Percentiles rank a stretch among this genome's conserved stretches.
Conservation (phyloP, 2,113 vertebrate genomes). For the Serinus canaria region DNA sequence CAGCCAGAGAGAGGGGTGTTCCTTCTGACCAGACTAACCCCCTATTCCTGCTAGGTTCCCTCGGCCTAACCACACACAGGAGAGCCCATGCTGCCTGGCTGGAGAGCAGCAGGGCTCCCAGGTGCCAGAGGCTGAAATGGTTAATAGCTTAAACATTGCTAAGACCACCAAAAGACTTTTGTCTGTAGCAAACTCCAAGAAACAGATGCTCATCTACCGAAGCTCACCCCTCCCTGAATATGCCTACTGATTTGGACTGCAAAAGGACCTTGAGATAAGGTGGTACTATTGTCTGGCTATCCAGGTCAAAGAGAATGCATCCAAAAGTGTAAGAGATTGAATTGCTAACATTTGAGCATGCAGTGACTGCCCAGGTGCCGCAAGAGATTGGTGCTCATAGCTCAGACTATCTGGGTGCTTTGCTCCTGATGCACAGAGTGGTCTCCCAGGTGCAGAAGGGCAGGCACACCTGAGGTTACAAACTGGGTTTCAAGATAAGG, state of each 20-base stretch:
- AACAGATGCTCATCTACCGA: fast-evolving
- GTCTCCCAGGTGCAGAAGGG: neutral
- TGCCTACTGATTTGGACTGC: neutral
- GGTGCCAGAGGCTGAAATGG: neutral
- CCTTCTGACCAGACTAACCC: neutral
- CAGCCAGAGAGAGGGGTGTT: neutral
- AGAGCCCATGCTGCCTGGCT: neutral
- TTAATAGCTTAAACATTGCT: neutral
- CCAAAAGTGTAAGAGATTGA: neutral
- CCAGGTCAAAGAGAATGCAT: neutral
- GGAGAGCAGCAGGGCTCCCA: neutral
- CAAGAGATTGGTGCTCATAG: neutral
- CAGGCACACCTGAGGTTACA: neutral
- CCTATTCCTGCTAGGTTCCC: fast-evolving
- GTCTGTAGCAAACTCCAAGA: neutral
- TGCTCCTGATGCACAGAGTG: neutral
- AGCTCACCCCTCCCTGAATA: neutral
- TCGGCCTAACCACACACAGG: neutral
- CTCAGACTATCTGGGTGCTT: neutral
- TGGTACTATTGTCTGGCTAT: neutral
- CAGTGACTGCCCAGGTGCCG: neutral
- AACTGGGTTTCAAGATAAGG: neutral
- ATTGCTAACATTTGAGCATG: neutral
- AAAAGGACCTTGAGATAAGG: neutral
- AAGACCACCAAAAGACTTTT: neutral